These are phyloP conservation scores for Pangasius macronema DNA, from an alignment of 2,797 vertebrate genomes.

Conservation along the genomic window DNA sequence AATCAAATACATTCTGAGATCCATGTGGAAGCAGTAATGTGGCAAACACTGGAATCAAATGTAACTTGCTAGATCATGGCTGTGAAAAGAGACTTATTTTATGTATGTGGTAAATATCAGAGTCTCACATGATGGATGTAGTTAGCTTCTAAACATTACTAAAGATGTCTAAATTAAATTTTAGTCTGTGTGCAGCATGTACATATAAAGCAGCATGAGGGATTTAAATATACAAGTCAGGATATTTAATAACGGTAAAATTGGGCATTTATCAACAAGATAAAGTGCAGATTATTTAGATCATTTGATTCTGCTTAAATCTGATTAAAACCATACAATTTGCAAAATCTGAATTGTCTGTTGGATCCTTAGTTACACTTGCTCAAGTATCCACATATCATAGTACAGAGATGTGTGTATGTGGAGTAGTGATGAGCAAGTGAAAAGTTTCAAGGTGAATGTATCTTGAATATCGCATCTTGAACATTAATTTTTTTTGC, in stretches of 20 bases:
- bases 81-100: constrained; percentile 1
- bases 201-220: background rate
- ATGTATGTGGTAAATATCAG: background rate
- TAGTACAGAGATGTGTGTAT: background rate
- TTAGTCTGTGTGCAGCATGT: background rate
- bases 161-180: background rate
- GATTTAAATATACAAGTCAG: background rate
- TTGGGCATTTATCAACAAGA: background rate
- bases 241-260: background rate
- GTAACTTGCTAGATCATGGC: background rate
- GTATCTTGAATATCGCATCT: background rate
- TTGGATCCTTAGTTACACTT: background rate
- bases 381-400: background rate
- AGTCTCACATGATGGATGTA: background rate
- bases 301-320: background rate
- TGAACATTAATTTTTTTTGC: background rate
- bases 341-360: background rate
- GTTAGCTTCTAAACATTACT: background rate
- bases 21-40: constrained; percentile 44
- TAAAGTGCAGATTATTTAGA: background rate
- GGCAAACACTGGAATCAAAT: constrained; percentile 27
- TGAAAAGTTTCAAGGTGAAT: background rate
- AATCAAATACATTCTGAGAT: constrained; percentile 30
- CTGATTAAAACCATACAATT: background rate
- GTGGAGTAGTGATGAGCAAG: background rate